Evolutionary conservation across 2,113 vertebrate genomes (phyloP), one percentile per base, ranked within the genome.

Genomic region (Paradoxurus hermaphroditus): DNA sequence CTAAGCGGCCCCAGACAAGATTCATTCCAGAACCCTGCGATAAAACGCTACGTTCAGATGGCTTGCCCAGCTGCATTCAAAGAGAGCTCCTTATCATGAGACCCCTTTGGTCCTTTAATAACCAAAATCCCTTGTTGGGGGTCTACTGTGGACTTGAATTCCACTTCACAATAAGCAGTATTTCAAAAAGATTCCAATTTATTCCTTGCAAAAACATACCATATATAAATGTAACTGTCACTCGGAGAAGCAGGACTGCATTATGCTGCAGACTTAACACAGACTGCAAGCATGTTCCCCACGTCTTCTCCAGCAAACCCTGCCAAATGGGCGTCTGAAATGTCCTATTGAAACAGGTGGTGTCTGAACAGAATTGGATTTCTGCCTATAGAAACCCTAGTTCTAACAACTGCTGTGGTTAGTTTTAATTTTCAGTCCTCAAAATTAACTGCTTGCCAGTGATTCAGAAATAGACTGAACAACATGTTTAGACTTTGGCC

Each of bases 371-470:
- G 95, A 92, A 95, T 27, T 92, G 21, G 93, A 95, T 46, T 97
- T 97, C 39, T 96, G 89, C 65, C 87, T 72, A 16, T 53, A 98
- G 97, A 98, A 96, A 97, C 56, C 94, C 86, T 96, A 90, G 92
- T 96, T 95, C 90, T 84, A 97, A 97, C 94, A 98, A 77, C 95
- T 97, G 97, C 90, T 91, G 82, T 95, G 90, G 96, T 62, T 84
- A 97, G 88, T 81, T 98, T 79, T 82, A 93, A 98, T 94, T 97
- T 94, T 95, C 51, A 75, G 91, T 89, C 68, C 95, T 97, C 79
- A 96, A 96, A 98, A 97, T 97, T 70, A 98, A 94, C 97, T 98
- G 93, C 56, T 90, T 98, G 94, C 94, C 98, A 96, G 13, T 94
- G 62, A 31, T 39, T 97, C 39, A 96, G 39, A 97, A 97, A 94